A percentile compares a stretch with the other conserved stretches of the same genome.
Conservation (phyloP, 37 sponge, comb jelly and placozoan genomes). For the Oopsacas minuta region DNA sequence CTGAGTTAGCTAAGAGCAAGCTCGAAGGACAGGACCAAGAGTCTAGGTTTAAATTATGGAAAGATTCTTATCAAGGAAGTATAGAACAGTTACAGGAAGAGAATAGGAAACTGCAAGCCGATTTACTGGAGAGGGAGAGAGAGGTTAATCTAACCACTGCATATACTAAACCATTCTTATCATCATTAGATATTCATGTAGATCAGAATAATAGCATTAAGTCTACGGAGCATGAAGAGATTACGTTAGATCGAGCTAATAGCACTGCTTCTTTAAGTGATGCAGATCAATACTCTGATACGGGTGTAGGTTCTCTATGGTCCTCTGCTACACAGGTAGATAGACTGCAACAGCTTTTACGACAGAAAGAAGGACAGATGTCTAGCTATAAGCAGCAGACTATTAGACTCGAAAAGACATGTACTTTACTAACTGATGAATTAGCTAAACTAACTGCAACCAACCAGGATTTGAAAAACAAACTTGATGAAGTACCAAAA, state of each 20-base stretch:
- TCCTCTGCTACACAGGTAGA: constrained; percentile 2
- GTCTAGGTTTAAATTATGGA: neutral
- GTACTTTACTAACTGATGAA: neutral
- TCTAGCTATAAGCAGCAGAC: neutral
- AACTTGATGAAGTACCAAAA: neutral
- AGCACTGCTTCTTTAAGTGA: neutral
- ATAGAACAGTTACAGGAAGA: neutral
- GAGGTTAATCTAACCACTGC: neutral
- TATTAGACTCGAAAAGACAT: neutral
- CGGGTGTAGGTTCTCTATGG: neutral
- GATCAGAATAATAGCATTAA: neutral
- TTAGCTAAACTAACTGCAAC: neutral
- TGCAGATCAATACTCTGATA: neutral
- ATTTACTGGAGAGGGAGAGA: neutral
- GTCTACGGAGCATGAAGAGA: neutral
- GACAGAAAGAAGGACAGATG: neutral
- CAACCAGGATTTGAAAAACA: neutral
- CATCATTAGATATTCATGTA: neutral
- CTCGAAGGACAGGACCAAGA: neutral
- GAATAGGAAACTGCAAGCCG: neutral
- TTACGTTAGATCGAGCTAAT: neutral
- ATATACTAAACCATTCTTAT: neutral
- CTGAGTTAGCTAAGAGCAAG: neutral
- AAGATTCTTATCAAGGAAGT: neutral
- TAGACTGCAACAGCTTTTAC: neutral